Evolutionary conservation across 2,888 invertebrate species (phyloP).

Genomic region (Leptarthrus brevirostris): DNA sequence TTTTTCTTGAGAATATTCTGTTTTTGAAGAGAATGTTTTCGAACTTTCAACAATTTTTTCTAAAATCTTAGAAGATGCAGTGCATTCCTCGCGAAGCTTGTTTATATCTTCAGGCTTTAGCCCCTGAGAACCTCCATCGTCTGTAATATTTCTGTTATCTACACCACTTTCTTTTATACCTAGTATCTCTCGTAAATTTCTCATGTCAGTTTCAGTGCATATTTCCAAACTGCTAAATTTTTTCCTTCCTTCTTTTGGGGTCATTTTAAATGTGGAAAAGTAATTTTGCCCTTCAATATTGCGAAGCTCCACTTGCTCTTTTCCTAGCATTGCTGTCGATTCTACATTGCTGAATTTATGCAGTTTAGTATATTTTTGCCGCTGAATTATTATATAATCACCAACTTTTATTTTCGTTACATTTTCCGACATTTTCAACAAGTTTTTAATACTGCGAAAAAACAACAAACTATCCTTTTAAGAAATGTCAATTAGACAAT

Average conservation of each 20-base stretch:
- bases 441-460: no score
- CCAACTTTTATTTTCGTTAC: slow-evolving; percentile 71
- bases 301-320: slow-evolving; percentile 76
- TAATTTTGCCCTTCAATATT: slow-evolving; percentile 77
- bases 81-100: slow-evolving; percentile 79
- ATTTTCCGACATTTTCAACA: slow-evolving; percentile 2
- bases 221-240: slow-evolving; percentile 70
- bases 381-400: slow-evolving; percentile 80
- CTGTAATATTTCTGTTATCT: slow-evolving; percentile 87
- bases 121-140: slow-evolving; percentile 80
- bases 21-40: slow-evolving; percentile 88
- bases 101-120: slow-evolving; percentile 86
- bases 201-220: slow-evolving; percentile 68
- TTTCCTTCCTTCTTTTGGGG: slow-evolving; percentile 70
- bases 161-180: slow-evolving; percentile 76
- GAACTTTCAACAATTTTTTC: slow-evolving; percentile 90
- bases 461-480: no score
- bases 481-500: no score
- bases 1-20: slow-evolving; percentile 92
- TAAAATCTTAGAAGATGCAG: slow-evolving; percentile 85
- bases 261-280: slow-evolving; percentile 81
- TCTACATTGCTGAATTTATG: slow-evolving; percentile 77
- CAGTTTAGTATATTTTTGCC: slow-evolving; percentile 81
- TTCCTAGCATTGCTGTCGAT: slow-evolving; percentile 75
- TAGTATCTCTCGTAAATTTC: slow-evolving; percentile 73